Conservation (phyloP, 1,140 invertebrate genomes). For the Pemphigus obesinymphae region DNA sequence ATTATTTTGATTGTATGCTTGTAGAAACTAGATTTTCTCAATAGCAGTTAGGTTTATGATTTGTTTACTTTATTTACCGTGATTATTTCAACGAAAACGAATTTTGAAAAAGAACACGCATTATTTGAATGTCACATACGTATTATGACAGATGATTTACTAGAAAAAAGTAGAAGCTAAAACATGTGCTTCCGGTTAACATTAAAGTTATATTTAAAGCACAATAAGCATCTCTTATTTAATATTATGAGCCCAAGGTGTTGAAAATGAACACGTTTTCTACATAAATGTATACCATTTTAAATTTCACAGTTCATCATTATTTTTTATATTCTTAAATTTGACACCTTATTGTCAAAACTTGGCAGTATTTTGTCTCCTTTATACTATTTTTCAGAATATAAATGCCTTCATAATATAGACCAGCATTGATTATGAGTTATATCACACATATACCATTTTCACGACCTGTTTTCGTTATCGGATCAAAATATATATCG, state of each 20-base stretch:
- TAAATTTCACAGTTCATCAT: not conserved
- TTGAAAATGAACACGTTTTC: not conserved
- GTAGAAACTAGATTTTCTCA: too few species aligned
- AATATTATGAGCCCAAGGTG: not conserved
- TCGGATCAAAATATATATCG: not conserved
- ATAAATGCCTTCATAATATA: not conserved
- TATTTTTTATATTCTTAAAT: not conserved
- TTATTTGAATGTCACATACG: too few species aligned
- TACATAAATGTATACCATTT: not conserved
- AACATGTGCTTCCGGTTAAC: not conserved
- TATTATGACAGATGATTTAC: too few species aligned
- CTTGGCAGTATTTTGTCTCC: constrained; percentile 2
- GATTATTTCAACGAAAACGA: too few species aligned
- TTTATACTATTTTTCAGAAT: not conserved
- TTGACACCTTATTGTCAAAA: not conserved
- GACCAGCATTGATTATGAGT: not conserved
- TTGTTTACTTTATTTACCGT: too few species aligned
- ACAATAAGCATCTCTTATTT: not conserved
- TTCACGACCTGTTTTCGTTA: not conserved
- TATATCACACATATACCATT: not conserved
- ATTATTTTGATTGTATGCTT: too few species aligned
- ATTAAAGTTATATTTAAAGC: not conserved
- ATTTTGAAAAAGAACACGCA: too few species aligned
- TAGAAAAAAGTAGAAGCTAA: not conserved
- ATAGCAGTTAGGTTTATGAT: too few species aligned